phyloP scores from a whole-genome alignment of 2,113 vertebrate genomes.

The Rhinoderma darwinii region DNA sequence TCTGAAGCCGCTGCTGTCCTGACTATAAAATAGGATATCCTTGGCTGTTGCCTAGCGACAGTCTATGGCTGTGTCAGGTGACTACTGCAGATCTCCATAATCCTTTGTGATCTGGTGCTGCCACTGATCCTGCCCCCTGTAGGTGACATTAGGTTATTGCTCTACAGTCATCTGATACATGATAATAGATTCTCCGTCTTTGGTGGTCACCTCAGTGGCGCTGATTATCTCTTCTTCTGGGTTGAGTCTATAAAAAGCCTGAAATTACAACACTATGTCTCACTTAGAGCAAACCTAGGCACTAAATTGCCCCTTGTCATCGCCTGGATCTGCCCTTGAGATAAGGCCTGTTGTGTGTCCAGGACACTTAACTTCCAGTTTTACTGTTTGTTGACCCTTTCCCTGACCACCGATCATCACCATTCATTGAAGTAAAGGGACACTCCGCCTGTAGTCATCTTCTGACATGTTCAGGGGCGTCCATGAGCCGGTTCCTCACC shows the following conservation, averaged over 20 bases:
- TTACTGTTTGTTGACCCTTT: not conserved
- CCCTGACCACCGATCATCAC: not conserved
- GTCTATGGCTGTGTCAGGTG: too few relatives aligned
- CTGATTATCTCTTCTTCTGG: not conserved
- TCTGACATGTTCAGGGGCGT: too few relatives aligned
- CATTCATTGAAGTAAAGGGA: too few relatives aligned
- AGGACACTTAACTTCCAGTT: not conserved
- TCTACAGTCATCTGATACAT: not conserved
- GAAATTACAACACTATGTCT: constrained; percentile 88
- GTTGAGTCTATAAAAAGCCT: constrained; percentile 73
- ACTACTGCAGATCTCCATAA: too few relatives aligned
- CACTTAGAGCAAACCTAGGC: constrained; percentile 83
- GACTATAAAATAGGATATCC: too few relatives aligned
- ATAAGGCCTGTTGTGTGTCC: constrained; percentile 67
- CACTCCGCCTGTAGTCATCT: too few relatives aligned
- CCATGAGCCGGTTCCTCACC: too few relatives aligned
- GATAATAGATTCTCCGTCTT: not conserved
- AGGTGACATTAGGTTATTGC: too few relatives aligned
- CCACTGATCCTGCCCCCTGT: too few relatives aligned
- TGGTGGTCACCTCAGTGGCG: not conserved
- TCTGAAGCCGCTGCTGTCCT: not conserved
- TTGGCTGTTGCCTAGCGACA: too few relatives aligned
- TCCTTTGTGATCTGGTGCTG: too few relatives aligned
- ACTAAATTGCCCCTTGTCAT: constrained; percentile 91
- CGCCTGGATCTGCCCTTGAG: constrained; percentile 80